Base-by-base conservation (phyloP, 2,888 invertebrate species). In the Volucella inflata region DNA sequence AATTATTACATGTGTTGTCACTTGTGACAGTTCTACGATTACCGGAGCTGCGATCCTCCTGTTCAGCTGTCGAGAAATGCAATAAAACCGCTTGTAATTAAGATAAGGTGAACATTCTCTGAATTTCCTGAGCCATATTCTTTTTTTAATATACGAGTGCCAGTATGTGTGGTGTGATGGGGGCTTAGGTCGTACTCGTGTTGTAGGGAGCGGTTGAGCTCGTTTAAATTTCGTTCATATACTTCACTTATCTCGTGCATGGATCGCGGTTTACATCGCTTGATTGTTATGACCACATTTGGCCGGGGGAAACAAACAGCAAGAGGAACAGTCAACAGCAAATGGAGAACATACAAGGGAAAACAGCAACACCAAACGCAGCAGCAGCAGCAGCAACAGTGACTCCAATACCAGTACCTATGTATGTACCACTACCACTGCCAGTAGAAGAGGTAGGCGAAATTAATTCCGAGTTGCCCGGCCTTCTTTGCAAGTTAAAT, bases 41-140 rank as follows among this genome's bases (percentile, higher is more conserved):
- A 60, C 65, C 65, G 10, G 38, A 36, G 57, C 81, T 81, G 67
- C 71, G 70, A 84, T 79, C 74, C 84, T 87, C 78, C 78, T 87
- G 88, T 87, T 87, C 87, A 87, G 87, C 87, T 88, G 88, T 88
- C 87, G 87, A 85, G 88, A 88, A 88, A 88, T 88, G 87, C 88
- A 88, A 88, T 88, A 88, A 88, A 87, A 87, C 81, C 84, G 84
- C 87, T 82, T 87, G 84, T 87, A 88, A 88, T 88, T 88, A 88
- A 88, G 88, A 88, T 88, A 88, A 88, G 88, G 88, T 67, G 87
- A 76, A 71, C 71, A 85, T 80, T 77, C 68, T 55, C 87, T 81
- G 87, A 85, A 83, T 79, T 74, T 71, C 74, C 82, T 75, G 79
- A 81, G 79, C 50, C 65, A 74, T 78, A 64, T 78, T 77, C 51